Conservation (phyloP, 2,113 vertebrate genomes). For the Hydrolagus affinis region DNA sequence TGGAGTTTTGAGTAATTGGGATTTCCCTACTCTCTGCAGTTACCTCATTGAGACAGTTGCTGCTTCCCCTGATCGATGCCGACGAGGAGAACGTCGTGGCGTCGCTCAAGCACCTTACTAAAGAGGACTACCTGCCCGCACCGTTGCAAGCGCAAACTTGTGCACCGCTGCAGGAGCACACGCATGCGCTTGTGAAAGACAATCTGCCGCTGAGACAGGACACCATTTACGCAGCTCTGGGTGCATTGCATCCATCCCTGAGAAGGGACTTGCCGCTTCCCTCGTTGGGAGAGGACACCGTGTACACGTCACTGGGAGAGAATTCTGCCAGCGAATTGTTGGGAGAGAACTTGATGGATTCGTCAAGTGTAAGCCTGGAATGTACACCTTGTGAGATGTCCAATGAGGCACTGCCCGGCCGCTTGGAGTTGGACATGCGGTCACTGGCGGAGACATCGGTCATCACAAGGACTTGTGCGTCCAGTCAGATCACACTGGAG, state of each 20-base stretch:
- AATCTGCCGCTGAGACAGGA: too few relatives aligned
- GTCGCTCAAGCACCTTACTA: neutral
- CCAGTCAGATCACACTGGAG: neutral
- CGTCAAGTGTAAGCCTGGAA: neutral
- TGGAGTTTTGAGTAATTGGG: neutral
- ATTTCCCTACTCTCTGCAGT: neutral
- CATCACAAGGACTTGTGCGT: conserved; percentile 4
- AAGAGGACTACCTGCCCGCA: neutral
- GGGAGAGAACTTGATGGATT: too few relatives aligned
- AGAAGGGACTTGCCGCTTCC: too few relatives aligned
- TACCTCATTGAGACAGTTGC: conserved; percentile 13
- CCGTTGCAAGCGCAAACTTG: neutral
- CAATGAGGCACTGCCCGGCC: neutral
- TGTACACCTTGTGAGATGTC: neutral
- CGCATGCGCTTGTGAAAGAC: too few relatives aligned
- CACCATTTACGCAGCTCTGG: too few relatives aligned
- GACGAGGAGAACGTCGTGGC: neutral
- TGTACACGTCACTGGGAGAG: too few relatives aligned
- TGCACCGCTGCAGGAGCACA: neutral
- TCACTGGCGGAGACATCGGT: neutral
- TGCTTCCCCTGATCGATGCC: neutral
- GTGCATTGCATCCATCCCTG: too few relatives aligned
- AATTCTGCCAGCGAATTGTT: too few relatives aligned
- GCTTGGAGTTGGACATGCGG: neutral
- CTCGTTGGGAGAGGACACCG: too few relatives aligned